Base-by-base conservation (phyloP, 2,113 vertebrate genomes). In the Hippoglossus stenolepis region DNA sequence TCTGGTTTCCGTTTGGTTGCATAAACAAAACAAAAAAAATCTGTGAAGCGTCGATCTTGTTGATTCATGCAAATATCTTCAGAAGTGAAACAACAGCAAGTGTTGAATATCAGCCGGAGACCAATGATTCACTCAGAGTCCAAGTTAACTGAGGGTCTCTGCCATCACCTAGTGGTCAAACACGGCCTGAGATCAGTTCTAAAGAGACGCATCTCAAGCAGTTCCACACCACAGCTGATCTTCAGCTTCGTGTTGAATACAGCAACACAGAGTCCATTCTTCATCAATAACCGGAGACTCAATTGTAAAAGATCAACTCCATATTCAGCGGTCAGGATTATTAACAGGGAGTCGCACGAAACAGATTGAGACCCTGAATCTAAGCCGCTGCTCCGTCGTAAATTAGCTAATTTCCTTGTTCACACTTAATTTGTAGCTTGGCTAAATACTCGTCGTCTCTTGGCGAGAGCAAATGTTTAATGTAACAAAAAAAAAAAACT, bases 101-200 rank as follows among this genome's bases (percentile, higher is more conserved):
- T 26, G 49, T 24, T 9, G 21, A 51, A 67, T 69, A 31, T 62
- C 35, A 61, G 23, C 21, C 26, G 40, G 6, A 21, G 14, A 51
- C 35, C 4, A 24, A 21, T 13, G 15, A n/a, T 12, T 43, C 40
- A 13, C 40, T 43, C 3, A 62, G 54, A 20, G 51, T 9, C 53
- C 9, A 12, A 4, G 60, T 38, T 3, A 73, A 73, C 10, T 7
- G 38, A 67, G 51, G 63, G 51, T 67, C 77, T 87, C 80, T 87
- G 75, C 20, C 70, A 78, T 70, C 85, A 76, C 70, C 83, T 89
- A 84, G 78, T 84, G 83, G 80, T 70, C 73, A 38, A 82, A 86
- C 24, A 14, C 45, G 35, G 62, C 1, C 40, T 9, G 2, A 63
- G 45, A 38, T 43, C 43, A 45, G 40, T 3, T 47, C 35, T 47